Percentiles rank a stretch among this genome's conserved stretches.
These are phyloP conservation scores for Eupristina koningsbergeri DNA, from an alignment of 1,140 invertebrate genomes.

Conservation along the genomic window DNA sequence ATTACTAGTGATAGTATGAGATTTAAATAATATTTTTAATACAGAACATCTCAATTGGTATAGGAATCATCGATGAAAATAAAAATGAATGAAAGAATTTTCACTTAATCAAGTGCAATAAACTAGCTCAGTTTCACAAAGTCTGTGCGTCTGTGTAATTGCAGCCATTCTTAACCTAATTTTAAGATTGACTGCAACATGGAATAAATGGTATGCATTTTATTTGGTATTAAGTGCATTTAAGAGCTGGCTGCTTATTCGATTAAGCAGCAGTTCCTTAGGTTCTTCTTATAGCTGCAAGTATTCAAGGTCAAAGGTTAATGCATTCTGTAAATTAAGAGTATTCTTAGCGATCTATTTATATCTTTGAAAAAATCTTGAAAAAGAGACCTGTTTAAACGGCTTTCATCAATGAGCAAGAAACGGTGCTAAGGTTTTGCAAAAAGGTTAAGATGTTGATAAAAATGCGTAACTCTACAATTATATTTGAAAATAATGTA, in stretches of 20 bases:
- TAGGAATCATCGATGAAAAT: too few relatives aligned
- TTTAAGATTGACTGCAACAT: neutral
- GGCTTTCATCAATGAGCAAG: neutral
- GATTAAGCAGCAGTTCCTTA: neutral
- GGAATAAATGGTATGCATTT: neutral
- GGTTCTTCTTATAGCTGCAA: neutral
- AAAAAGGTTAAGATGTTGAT: neutral
- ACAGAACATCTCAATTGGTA: too few relatives aligned
- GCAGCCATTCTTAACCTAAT: neutral
- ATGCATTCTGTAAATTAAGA: constrained; percentile 8
- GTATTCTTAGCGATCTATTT: constrained; percentile 1
- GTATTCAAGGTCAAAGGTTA: constrained; percentile 4
- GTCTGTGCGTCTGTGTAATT: neutral
- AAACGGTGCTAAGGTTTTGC: neutral
- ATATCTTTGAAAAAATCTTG: neutral
- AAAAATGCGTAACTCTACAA: neutral
- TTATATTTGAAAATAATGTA: neutral
- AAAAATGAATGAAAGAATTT: too few relatives aligned
- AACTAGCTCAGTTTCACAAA: too few relatives aligned
- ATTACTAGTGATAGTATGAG: too few relatives aligned
- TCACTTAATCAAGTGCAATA: too few relatives aligned
- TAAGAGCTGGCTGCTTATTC: neutral
- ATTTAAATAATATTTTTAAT: too few relatives aligned
- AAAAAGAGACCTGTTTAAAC: neutral
- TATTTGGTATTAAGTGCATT: neutral